phyloP scores from a whole-genome alignment of 2,113 vertebrate species.

The Bubo bubo region DNA sequence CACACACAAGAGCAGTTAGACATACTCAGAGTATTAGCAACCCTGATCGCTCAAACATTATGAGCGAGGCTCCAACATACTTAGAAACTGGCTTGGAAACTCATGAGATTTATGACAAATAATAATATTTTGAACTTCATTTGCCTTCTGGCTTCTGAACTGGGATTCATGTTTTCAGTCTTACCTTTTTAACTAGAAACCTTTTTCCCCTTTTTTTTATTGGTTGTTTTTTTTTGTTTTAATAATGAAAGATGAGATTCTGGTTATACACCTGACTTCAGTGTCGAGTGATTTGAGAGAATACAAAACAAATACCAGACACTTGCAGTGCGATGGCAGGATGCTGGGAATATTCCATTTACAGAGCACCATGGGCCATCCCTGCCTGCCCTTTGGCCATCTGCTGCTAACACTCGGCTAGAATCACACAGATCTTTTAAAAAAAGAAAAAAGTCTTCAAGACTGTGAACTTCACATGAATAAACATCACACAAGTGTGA shows the following conservation, averaged over 20 bases:
- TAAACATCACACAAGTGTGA: neutral
- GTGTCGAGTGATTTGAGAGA: neutral
- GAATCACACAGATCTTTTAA: neutral
- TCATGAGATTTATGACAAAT: slow-evolving; percentile 15
- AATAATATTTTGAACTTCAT: slow-evolving; percentile 14
- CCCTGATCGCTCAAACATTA: neutral
- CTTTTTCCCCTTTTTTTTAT: neutral
- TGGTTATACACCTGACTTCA: slow-evolving; percentile 8
- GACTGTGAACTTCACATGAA: neutral
- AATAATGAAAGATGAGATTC: neutral
- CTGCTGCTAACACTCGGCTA: neutral
- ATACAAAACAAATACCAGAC: slow-evolving; percentile 5
- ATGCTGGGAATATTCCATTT: slow-evolving; percentile 48
- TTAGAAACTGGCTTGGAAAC: neutral
- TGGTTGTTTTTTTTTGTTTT: neutral
- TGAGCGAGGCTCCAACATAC: neutral
- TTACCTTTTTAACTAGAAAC: neutral
- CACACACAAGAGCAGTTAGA: neutral
- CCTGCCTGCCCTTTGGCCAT: slow-evolving; percentile 41
- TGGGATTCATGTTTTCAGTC: neutral
- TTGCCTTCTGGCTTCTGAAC: slow-evolving; percentile 9
- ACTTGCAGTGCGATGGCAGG: neutral
- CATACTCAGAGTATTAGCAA: neutral
- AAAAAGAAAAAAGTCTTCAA: neutral
- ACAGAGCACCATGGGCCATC: slow-evolving; percentile 21